Evolutionary conservation across 2,888 invertebrate species (phyloP).

Genomic region (Poecilus cupreus): DNA sequence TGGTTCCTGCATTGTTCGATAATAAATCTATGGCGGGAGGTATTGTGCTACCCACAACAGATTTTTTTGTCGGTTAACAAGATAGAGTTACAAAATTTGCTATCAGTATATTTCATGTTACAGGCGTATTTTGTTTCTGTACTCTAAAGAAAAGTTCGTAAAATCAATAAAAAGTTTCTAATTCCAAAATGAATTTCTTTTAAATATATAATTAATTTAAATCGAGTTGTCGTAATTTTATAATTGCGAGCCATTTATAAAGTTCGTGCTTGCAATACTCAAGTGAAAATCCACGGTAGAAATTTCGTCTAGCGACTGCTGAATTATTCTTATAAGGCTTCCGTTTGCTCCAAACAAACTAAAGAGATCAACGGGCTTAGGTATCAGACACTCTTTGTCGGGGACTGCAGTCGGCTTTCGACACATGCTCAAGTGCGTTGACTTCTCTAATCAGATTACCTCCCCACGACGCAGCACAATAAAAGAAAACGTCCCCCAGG

Average conservation of each 20-base stretch:
- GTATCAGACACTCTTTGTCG: neutral
- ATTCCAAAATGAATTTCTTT: neutral
- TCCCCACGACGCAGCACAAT: neutral
- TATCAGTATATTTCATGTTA: too few relatives aligned
- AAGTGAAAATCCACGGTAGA: neutral
- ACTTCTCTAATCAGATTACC: conserved; percentile 23
- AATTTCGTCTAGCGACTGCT: neutral
- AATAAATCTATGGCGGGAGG: too few relatives aligned
- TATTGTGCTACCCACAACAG: too few relatives aligned
- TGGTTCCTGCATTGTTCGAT: too few relatives aligned
- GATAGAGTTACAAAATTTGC: too few relatives aligned
- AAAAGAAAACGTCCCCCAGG: neutral
- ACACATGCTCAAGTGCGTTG: conserved; percentile 6
- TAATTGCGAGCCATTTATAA: neutral
- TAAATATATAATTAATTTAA: conserved; percentile 7
- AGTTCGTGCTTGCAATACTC: neutral
- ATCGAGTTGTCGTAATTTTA: neutral
- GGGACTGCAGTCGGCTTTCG: neutral
- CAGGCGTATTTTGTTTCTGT: too few relatives aligned
- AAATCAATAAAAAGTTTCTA: conserved; percentile 23
- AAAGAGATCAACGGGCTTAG: neutral
- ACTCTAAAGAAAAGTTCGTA: too few relatives aligned
- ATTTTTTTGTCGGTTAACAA: too few relatives aligned
- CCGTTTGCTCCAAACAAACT: neutral
- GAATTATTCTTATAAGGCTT: neutral